Conservation (phyloP, 2,113 vertebrate genomes). For the Mugil cephalus region DNA sequence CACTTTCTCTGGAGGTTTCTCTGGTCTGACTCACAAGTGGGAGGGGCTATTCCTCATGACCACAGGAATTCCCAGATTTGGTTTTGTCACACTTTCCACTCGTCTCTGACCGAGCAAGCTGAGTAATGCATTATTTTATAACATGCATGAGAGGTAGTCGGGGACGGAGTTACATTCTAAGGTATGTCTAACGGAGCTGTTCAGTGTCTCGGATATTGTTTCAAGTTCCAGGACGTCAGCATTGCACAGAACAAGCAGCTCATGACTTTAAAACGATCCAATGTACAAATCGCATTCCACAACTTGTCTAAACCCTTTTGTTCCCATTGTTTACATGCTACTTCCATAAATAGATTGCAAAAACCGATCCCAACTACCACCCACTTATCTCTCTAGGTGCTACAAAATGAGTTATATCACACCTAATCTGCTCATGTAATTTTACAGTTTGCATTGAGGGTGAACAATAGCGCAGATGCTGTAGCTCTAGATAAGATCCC, state of each 20-base stretch:
- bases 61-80: slow-evolving; percentile 48
- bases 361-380: background rate
- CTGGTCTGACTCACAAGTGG: slow-evolving; percentile 57
- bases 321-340: background rate
- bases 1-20: slow-evolving; percentile 57
- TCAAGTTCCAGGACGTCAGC: background rate
- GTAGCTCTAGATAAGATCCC: slow-evolving; percentile 13
- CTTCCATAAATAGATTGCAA: background rate
- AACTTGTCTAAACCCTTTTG: background rate
- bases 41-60: slow-evolving; percentile 37
- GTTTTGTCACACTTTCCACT: slow-evolving; percentile 9
- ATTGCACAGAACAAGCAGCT: background rate
- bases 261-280: background rate
- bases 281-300: background rate
- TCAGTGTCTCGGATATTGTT: background rate
- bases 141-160: background rate
- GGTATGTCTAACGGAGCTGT: background rate
- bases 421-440: background rate
- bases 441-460: background rate
- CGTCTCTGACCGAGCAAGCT: background rate
- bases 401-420: background rate
- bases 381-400: slow-evolving; percentile 6
- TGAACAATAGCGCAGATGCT: background rate
- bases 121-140: slow-evolving; percentile 11
- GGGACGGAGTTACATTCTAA: background rate